Conservation (phyloP, 2,888 invertebrate genomes). For the Polia nebulosa region DNA sequence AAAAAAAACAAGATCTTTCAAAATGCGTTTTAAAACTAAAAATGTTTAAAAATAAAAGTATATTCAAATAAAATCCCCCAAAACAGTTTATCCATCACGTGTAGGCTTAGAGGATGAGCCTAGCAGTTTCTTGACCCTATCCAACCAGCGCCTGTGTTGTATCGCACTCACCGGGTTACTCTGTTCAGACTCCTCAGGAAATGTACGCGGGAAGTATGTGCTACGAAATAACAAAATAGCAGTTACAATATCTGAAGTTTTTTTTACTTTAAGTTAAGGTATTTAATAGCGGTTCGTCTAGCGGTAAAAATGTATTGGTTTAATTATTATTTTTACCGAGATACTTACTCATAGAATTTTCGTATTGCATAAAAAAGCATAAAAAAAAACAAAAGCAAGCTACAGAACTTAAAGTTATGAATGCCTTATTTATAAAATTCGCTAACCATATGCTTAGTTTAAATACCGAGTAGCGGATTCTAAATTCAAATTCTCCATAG, state of each 20-base stretch:
- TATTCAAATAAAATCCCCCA: background rate
- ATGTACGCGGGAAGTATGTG: slow-evolving; percentile 74
- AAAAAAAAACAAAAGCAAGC: too few species aligned
- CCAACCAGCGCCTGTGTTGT: slow-evolving; percentile 83
- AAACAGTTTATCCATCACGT: background rate
- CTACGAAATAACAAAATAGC: slow-evolving; percentile 60
- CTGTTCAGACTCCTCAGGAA: slow-evolving; percentile 75
- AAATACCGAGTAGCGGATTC: too few species aligned
- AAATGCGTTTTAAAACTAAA: background rate
- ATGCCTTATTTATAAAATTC: too few species aligned
- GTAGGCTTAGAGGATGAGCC: slow-evolving; percentile 33
- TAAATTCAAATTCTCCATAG: too few species aligned
- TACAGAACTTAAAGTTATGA: too few species aligned
- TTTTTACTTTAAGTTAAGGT: background rate
- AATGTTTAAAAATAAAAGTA: background rate
- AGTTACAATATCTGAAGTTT: background rate
- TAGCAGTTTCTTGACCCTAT: slow-evolving; percentile 76
- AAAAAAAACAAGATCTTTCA: background rate
- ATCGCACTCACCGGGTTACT: slow-evolving; percentile 75
- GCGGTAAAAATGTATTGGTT: background rate
- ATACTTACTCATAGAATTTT: too few species aligned
- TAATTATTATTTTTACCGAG: background rate
- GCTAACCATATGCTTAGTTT: too few species aligned
- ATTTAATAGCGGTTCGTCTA: background rate
- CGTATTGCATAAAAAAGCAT: too few species aligned